Base-by-base conservation (phyloP, 2,113 vertebrate genomes). In the Cyanoderma ruficeps region DNA sequence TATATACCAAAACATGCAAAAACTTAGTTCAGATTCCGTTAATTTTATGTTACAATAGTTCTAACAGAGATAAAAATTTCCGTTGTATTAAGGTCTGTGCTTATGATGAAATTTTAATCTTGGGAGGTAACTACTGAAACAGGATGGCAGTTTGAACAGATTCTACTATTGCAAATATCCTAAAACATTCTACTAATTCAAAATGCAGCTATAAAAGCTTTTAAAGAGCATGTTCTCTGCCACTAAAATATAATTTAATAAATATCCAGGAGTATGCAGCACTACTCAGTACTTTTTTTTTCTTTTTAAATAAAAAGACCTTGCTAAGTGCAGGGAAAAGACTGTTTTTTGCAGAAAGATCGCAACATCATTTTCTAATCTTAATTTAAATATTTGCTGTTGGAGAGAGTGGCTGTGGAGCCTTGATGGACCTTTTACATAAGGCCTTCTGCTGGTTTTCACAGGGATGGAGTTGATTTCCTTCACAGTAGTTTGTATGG, bases 201-300 rank as follows among this genome's bases (percentile, higher is more conserved):
- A 95, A 82, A 85, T 76, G 33, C 37, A 95, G 65, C 53, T 91
- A 60, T 46, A 78, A 71, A 91, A 78, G 44, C 65, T 93, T 90
- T 82, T 78, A 89, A 82, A 89, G 65, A 92, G 60, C 42, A 71
- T 64, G 14, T 64, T 87, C 39, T 68, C 65, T 76, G n/a, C 21
- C 41, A 77, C 42, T 80, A 76, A 93, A 90, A 65, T 52, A 46
- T 30, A 94, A 72, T 72, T 87, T 61, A 68, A 55, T 57, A 91
- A 87, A 76, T 79, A 72, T 68, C 78, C 31, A 71, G 44, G 47
- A 49, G 16, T 53, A 65, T 31, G 30, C 18, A 63, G 37, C 41
- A 44, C 60, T 82, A 61, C 25, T 83, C 18, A 60, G 46, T 63
- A 49, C 15, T 37, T n/a, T 21, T 17, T 17, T 20, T 52, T n/a